Evolutionary conservation across 2,888 invertebrate genomes (phyloP).

Genomic region (Lottia scabra): DNA sequence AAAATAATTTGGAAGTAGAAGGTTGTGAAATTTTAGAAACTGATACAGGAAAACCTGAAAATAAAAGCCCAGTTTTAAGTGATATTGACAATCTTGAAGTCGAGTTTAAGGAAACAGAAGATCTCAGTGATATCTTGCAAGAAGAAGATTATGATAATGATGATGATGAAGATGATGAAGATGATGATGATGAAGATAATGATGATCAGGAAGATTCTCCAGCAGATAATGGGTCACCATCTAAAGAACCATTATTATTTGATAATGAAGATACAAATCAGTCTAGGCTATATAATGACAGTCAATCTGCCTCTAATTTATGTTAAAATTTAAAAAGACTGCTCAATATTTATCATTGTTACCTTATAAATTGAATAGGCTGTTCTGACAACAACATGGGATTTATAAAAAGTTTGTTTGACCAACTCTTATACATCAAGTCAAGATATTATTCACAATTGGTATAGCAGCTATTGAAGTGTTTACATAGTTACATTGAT

Average conservation of each 20-base stretch:
- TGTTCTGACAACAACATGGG: no score
- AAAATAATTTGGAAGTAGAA: no score
- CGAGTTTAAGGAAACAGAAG: neutral
- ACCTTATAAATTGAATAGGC: no score
- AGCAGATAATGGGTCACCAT: constrained; percentile 17
- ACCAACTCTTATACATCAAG: no score
- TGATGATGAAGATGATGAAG: constrained; percentile 19
- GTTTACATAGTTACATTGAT: no score
- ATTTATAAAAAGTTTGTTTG: no score
- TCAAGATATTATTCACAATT: no score
- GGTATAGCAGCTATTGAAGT: no score
- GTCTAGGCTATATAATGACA: no score
- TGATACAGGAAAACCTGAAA: constrained; percentile 21
- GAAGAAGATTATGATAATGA: constrained; percentile 19
- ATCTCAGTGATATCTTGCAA: neutral
- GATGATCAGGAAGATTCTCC: constrained; percentile 32
- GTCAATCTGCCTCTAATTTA: no score
- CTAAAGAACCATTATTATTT: constrained; percentile 18
- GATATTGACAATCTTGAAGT: neutral
- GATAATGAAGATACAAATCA: neutral
- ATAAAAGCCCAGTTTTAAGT: neutral
- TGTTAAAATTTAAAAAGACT: no score
- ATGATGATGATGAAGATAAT: constrained; percentile 34
- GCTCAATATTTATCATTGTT: no score
- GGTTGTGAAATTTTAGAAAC: neutral